Conservation (phyloP, 2,888 invertebrate genomes). For the Miltochrista miniata region DNA sequence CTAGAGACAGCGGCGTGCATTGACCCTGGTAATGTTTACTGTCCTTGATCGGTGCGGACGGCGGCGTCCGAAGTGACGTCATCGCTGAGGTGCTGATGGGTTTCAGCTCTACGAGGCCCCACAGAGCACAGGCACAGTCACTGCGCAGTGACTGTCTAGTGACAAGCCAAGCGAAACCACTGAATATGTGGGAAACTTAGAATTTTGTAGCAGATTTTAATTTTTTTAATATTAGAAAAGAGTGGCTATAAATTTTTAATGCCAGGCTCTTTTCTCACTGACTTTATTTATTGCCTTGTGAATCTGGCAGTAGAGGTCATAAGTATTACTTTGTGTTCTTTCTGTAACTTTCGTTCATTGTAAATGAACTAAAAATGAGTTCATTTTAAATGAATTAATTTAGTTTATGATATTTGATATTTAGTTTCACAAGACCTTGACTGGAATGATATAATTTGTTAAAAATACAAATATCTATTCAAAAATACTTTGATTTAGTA, state of each 20-base stretch:
- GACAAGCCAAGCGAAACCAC: background rate
- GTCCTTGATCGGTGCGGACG: conserved; percentile 72
- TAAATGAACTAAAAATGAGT: too few relatives aligned
- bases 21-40: conserved; percentile 82
- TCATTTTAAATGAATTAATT: too few relatives aligned
- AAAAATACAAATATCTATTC: conserved; percentile 11
- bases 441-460: background rate
- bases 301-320: too few relatives aligned
- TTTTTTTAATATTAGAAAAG: too few relatives aligned
- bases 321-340: too few relatives aligned
- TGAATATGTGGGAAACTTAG: background rate
- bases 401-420: too few relatives aligned
- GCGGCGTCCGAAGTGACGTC: conserved; percentile 66
- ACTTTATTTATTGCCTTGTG: too few relatives aligned
- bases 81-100: conserved; percentile 78
- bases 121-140: conserved; percentile 5
- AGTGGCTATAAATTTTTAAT: too few relatives aligned
- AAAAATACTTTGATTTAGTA: conserved; percentile 19
- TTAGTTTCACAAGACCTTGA: too few relatives aligned
- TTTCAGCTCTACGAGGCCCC: conserved; percentile 64
- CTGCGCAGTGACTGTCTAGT: background rate
- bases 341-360: too few relatives aligned
- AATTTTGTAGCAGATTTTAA: too few relatives aligned
- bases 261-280: too few relatives aligned
- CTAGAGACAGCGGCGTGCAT: conserved; percentile 74